phyloP scores from a whole-genome alignment of 2,113 vertebrate species.

The Potamarius usumacintae region DNA sequence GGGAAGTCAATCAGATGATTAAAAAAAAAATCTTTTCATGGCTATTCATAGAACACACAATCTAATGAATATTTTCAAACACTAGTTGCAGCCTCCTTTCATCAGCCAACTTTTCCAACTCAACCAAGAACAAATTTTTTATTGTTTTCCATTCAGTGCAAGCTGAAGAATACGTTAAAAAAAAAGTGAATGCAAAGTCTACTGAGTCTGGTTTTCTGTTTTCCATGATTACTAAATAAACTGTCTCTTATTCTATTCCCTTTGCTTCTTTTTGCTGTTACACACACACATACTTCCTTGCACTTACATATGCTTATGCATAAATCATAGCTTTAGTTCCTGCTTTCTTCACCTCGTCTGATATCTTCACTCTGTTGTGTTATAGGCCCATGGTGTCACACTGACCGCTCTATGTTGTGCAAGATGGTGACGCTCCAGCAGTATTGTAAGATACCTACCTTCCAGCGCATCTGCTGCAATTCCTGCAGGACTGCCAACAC shows the following conservation, averaged over 20 bases:
- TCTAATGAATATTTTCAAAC: no score
- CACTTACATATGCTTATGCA: neutral
- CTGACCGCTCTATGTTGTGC: conserved; percentile 92
- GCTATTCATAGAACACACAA: no score
- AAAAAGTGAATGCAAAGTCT: neutral
- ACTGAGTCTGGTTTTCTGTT: neutral
- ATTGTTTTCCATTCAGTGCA: neutral
- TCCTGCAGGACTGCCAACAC: conserved; percentile 75
- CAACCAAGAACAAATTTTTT: neutral
- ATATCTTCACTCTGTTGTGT: conserved; percentile 70
- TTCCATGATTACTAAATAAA: neutral
- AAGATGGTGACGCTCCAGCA: conserved; percentile 86
- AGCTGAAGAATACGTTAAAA: neutral
- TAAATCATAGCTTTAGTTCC: neutral
- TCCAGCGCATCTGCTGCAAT: conserved; percentile 89
- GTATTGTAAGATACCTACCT: conserved; percentile 87
- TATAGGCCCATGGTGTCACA: conserved; percentile 87
- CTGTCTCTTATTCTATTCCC: neutral
- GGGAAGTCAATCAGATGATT: no score
- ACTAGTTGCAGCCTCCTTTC: neutral
- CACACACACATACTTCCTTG: neutral
- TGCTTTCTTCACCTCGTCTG: neutral
- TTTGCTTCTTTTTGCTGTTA: conserved; percentile 16
- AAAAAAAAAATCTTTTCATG: no score
- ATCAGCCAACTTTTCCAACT: neutral